Base-by-base conservation (phyloP, 2,113 vertebrate species). In the Colius striatus region DNA sequence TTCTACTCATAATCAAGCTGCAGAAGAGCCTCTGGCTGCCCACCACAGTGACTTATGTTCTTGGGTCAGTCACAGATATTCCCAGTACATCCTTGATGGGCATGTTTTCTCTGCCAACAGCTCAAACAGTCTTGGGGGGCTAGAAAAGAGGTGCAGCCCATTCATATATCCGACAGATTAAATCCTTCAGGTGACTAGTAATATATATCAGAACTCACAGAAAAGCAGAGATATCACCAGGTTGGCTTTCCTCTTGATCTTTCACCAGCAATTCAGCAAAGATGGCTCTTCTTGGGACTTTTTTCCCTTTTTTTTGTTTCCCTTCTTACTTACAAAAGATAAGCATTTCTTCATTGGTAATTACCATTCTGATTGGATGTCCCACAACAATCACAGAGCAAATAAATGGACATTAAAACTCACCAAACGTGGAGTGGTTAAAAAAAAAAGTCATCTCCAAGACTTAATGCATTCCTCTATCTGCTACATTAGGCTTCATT, bases 31-130 rank as follows among this genome's bases (percentile, higher is more conserved):
- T 96, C 41, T 16, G 3, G 47, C 50, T 60, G 87, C 43, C 55
- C 65, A 47, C 50, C 67, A 87, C 55, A 68, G 30, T 54, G 47
- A 53, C 7, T 92, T 68, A 18, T 48, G 32, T 91, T 87, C 65
- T 74, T 62, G 63, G 72, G 63, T 90, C 75, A 84, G 55, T 34
- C 76, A 93, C 29, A 81, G 30, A 81, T 80, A 92, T 45, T 95
- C 72, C 61, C 73, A 86, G 3, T 26, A 47, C 36, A 57, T 15
- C 30, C 41, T 61, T 94, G 77, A 73, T 51, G 34, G 47, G 27
- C 58, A 78, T 22, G 13, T 83, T 89, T 89, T 80, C 50, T 76
- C 26, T 91, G 74, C 41, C 71, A 79, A 26, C 25, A 61, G 12
- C 55, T 95, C 60, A 48, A 50, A 66, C 14, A 34, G 38, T 55